These are phyloP conservation scores for Mustelus asterias DNA, from an alignment of 2,113 vertebrate genomes.

Conservation along the genomic window DNA sequence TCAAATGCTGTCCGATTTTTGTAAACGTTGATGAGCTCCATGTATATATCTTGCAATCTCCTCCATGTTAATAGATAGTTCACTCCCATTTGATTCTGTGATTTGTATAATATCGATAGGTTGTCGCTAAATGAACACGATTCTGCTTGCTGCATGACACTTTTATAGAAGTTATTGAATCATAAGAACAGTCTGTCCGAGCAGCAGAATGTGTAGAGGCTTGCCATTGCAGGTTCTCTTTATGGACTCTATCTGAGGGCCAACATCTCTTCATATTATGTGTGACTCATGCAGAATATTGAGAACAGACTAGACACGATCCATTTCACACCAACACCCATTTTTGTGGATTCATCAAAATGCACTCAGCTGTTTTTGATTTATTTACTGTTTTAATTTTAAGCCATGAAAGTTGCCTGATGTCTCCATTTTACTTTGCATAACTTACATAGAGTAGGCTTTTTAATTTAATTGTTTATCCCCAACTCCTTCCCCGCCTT, in stretches of 20 bases:
- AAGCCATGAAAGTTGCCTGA: neutral
- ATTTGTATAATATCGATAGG: neutral
- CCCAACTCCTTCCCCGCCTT: neutral
- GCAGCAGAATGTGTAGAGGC: neutral
- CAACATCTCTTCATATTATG: neutral
- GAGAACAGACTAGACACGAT: neutral
- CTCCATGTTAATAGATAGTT: neutral
- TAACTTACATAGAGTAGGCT: neutral
- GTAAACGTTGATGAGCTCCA: neutral
- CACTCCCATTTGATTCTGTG: neutral
- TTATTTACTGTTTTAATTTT: neutral
- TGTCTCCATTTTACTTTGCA: neutral
- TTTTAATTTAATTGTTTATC: neutral
- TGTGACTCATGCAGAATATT: neutral
- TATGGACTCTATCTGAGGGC: neutral
- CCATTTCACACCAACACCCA: neutral
- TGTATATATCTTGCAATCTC: neutral
- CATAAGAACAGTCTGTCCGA: neutral
- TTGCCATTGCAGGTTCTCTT: neutral
- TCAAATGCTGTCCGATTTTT: neutral
- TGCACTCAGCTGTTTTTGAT: neutral
- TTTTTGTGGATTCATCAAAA: neutral
- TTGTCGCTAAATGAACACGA: neutral
- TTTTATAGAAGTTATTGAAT: neutral
- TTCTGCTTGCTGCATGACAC: neutral